A percentile compares a stretch with the other conserved stretches of the same genome.
These are phyloP conservation scores for Pangasius krempfi DNA, from an alignment of 2,797 vertebrate genomes.

Conservation along the genomic window DNA sequence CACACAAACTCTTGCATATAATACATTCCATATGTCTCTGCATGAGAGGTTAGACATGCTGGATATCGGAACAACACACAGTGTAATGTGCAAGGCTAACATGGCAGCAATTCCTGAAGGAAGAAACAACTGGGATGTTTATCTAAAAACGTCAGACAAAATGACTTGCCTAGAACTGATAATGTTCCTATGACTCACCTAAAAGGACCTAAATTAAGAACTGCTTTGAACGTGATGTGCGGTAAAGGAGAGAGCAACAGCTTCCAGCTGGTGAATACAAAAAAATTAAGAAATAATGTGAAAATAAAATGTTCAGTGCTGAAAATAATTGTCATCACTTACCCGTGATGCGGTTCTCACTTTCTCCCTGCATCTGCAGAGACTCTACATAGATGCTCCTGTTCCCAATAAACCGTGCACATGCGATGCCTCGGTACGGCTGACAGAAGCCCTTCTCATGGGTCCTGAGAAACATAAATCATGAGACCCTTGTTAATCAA, in stretches of 20 bases:
- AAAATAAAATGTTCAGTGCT: background rate
- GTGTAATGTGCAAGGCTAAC: constrained; percentile 2
- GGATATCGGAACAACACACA: constrained; percentile 7
- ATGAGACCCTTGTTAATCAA: background rate
- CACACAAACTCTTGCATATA: constrained; percentile 36
- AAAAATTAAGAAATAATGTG: background rate
- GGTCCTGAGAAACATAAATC: constrained; percentile 67
- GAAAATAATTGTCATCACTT: constrained; percentile 29
- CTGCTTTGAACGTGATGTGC: background rate
- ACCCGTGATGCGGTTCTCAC: constrained; percentile 97
- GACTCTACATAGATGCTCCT: constrained; percentile 96
- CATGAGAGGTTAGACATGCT: constrained; percentile 9
- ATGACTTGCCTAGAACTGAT: background rate
- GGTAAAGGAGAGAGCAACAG: background rate
- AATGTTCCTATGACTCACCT: background rate
- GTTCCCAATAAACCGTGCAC: constrained; percentile 95
- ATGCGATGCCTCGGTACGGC: constrained; percentile 93
- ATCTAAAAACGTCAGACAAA: background rate
- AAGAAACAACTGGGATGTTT: constrained; percentile 14
- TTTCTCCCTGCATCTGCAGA: constrained; percentile 96
- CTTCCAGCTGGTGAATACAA: background rate
- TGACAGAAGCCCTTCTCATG: constrained; percentile 94
- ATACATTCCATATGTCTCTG: constrained; percentile 39
- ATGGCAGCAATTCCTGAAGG: background rate
- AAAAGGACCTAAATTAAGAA: constrained; percentile 12